A percentile compares a stretch with the other conserved stretches of the same genome.
Conservation (phyloP, 2,113 vertebrate genomes). For the Eudyptes chrysolophus region DNA sequence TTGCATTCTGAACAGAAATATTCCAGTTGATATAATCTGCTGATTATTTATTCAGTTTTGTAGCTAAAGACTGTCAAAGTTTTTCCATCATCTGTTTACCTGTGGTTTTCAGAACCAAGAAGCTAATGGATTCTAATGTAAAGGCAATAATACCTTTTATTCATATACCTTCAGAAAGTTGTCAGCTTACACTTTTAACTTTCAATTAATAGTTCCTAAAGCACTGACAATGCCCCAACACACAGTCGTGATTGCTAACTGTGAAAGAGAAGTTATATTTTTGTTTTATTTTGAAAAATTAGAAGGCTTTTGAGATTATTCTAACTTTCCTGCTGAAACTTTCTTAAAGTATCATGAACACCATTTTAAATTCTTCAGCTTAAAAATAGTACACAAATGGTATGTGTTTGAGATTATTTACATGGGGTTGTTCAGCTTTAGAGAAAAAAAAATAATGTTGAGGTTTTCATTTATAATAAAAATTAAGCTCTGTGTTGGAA, state of each 20-base stretch:
- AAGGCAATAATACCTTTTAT: background rate
- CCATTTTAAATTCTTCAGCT: background rate
- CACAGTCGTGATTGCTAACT: background rate
- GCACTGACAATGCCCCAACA: background rate
- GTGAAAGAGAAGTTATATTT: background rate
- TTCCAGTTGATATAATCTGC: background rate
- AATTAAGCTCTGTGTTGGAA: background rate
- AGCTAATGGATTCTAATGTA: background rate
- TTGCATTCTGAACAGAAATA: background rate
- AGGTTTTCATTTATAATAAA: background rate
- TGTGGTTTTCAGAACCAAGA: background rate
- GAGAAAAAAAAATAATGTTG: background rate
- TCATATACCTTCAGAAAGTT: background rate
- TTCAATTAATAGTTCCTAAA: background rate
- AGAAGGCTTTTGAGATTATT: background rate
- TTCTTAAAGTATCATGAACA: background rate
- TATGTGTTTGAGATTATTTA: background rate
- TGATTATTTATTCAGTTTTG: background rate
- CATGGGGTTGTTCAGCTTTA: background rate
- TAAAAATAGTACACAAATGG: background rate
- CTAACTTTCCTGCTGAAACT: background rate
- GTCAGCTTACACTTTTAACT: background rate
- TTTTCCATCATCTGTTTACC: background rate
- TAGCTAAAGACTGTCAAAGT: background rate
- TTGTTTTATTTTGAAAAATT: background rate